Evolutionary conservation across 2,797 vertebrate species (phyloP).

Genomic region (Pangasius larnaudii): DNA sequence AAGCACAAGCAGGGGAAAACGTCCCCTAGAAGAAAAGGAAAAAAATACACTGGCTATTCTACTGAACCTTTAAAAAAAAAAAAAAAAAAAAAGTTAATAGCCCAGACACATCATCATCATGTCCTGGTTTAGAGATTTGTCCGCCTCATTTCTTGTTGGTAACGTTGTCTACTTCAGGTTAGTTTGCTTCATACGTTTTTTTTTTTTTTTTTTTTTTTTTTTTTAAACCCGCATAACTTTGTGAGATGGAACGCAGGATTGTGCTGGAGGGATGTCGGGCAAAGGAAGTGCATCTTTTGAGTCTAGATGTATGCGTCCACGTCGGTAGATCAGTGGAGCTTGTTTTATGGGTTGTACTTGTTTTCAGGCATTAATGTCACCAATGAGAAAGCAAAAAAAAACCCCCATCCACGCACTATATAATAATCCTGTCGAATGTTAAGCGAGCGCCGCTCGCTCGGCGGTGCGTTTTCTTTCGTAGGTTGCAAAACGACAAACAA

Average conservation of each 20-base stretch:
- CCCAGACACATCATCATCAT: not conserved
- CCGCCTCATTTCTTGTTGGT: conserved; percentile 36
- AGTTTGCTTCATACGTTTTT: conserved; percentile 45
- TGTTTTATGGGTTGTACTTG: conserved; percentile 36
- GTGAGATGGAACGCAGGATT: not conserved
- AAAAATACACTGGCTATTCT: not conserved
- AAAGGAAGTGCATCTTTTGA: conserved; percentile 59
- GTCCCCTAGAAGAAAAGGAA: not conserved
- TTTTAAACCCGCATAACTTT: not conserved
- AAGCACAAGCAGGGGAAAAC: too few relatives aligned
- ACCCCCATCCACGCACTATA: not conserved
- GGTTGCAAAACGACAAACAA: conserved; percentile 55
- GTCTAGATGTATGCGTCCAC: not conserved
- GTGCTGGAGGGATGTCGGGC: conserved; percentile 42
- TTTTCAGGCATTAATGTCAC: conserved; percentile 48
- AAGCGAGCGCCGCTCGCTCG: conserved; percentile 63
- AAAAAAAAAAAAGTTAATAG: not conserved
- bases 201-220: not conserved
- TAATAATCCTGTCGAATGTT: conserved; percentile 64
- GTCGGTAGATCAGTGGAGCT: not conserved
- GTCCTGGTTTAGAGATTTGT: not conserved
- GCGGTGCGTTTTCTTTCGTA: conserved; percentile 62
- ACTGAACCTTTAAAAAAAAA: not conserved
- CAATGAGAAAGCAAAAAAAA: conserved; percentile 45
- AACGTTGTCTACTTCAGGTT: conserved; percentile 57